A percentile compares a stretch with the other conserved stretches of the same genome.
Evolutionary conservation across 2,797 vertebrate species (phyloP).

Genomic region (Natrix natrix): DNA sequence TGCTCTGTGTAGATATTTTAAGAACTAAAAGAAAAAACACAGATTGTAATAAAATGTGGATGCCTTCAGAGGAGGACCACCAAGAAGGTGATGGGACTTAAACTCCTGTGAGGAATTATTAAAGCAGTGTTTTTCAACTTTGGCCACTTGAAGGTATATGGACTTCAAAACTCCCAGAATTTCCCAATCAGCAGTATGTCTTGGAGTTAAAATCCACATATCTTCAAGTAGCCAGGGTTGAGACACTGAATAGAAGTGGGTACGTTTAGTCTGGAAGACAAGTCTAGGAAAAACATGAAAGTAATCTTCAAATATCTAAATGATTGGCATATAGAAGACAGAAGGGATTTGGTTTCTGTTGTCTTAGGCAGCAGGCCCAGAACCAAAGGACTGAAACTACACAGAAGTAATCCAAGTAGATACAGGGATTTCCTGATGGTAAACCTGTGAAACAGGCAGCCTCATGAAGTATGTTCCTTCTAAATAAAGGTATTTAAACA

Average conservation of each 20-base stretch:
- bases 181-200: not conserved
- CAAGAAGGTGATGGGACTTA: not conserved
- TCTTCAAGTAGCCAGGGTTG: not conserved
- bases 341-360: not conserved
- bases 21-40: not conserved
- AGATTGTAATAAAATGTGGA: not conserved
- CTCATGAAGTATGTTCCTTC: not conserved
- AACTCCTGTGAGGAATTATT: not conserved
- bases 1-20: accelerated
- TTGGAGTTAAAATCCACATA: not conserved
- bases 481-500: not conserved
- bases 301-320: not conserved
- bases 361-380: not conserved
- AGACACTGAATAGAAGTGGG: not conserved
- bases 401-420: not conserved
- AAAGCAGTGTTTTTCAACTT: not conserved
- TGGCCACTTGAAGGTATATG: not conserved
- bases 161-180: not conserved
- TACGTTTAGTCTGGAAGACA: not conserved
- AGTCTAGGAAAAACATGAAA: not conserved
- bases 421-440: not conserved
- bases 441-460: not conserved
- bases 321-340: not conserved
- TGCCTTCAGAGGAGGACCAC: not conserved
- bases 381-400: not conserved